Evolutionary conservation across 2,113 vertebrate genomes (phyloP), one percentile per base, ranked within the genome.

Genomic region (Brachirus orientalis): DNA sequence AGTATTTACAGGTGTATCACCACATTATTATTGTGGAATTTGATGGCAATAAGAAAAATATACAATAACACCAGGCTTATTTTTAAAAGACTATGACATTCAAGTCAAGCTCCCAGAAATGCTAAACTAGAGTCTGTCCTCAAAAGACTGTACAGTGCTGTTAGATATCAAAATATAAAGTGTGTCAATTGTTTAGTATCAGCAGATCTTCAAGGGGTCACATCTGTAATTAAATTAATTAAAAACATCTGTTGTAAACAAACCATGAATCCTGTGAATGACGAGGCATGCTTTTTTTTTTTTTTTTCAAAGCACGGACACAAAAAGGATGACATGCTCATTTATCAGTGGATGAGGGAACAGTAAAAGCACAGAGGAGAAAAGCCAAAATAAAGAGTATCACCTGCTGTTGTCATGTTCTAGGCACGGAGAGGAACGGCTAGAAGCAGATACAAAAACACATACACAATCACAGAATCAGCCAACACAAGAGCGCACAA

Each of bases 401-500:
- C 96, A 98, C 97, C 97, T 98, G 97, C 97, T 96, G 95, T 96
- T 96, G 96, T 98, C 97, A 94, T 95, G 94, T 88, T 98, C 97
- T 94, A 97, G 94, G 94, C 94, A 97, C 88, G 96, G 96, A 94
- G 97, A 96, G 83, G 95, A 88, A 87, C 68, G 94, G 94, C 97
- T 98, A 96, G 87, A 95, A 89, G 95, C 84, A 96, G 91, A 95
- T 83, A 95, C 88, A 95, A 94, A 89, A 94, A 84, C 76, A 72
- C 59, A 74, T 56, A 90, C 44, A 66, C 57, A 77, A 53, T 56
- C 80, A 81, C 83, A 91, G 62, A 79, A 44, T 75, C 72, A 76
- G 51, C 33, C 70, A 73, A 47, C 62, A 79, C 28, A 44, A 76
- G 16, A 77, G 67, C 63, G 82, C 59, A 85, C 63, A 76, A 43